Evolutionary conservation across 2,888 invertebrate species (phyloP), one percentile per base, ranked within the genome.

Genomic region (Yponomeuta sedellus): DNA sequence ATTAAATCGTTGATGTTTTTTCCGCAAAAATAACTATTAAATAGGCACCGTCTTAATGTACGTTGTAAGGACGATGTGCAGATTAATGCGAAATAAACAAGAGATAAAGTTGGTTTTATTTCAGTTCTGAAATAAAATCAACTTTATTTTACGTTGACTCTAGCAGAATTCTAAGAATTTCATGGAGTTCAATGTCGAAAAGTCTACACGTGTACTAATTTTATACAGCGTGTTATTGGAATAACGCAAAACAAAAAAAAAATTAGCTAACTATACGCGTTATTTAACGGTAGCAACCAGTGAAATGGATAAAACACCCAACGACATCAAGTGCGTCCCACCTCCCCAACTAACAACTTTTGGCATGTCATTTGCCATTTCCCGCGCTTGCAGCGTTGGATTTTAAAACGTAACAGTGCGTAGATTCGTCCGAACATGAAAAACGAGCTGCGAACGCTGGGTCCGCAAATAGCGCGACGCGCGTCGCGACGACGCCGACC

Each of bases 391-490:
- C 34, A 34, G 10, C 8, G 8, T 34, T 34, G 34, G 6, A 34
- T 34, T 34, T 34, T 34, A 34, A 34, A 34, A 34, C 34, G 44
- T 52, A 52, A 16, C 16, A 52, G 25, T 11, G 19, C 25, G 22
- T 59, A 22, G 59, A 59, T 20, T 59, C 59, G 25, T 34, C 61
- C n/a, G 74, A 78, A 80, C 73, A 81, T 82, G 81, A 82, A 78
- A 81, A 82, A 81, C 78, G 82, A 78, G 77, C 76, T 73, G 73
- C 68, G 70, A 66, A 67, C 69, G 67, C 64, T 44, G 68, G 71
- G 75, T 71, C 75, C 84, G 73, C 74, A 86, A 85, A 85, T 85
- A 86, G 84, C 61, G 8, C 28, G 74, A 70, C 40, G 39, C 74
- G 71, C 72, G 73, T 56, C 74, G 71, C 58, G 58, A 70, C 69